phyloP scores from a whole-genome alignment of 2,888 invertebrate species.

The Drosophila barbarae region DNA sequence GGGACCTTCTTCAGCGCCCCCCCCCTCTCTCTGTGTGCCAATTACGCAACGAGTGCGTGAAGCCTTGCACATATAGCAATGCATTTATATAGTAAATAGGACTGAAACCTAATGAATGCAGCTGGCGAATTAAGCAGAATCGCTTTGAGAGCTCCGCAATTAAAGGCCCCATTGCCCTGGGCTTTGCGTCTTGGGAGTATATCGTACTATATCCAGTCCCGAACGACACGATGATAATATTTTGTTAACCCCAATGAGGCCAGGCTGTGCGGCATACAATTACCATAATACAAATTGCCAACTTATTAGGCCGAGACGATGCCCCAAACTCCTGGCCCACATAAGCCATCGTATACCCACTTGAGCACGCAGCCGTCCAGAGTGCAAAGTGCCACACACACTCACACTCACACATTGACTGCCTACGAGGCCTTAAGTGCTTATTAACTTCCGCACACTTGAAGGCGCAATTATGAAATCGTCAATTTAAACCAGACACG shows the following conservation, averaged over 20 bases:
- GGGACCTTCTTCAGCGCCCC: conserved; percentile 2
- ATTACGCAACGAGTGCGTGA: conserved; percentile 27
- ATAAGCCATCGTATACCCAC: conserved; percentile 26
- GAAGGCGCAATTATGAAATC: conserved; percentile 72
- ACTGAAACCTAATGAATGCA: conserved; percentile 30
- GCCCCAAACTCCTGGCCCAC: conserved; percentile 6
- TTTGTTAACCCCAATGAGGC: conserved; percentile 19
- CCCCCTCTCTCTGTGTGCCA: conserved; percentile 16
- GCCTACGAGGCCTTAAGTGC: conserved; percentile 64
- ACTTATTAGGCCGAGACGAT: conserved; percentile 27
- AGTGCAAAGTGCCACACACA: conserved; percentile 23
- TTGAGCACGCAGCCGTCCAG: conserved; percentile 39
- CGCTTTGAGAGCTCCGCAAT: conserved; percentile 31
- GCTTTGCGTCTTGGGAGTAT: not conserved
- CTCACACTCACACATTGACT: not conserved
- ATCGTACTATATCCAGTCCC: not conserved
- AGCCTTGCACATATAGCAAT: not conserved
- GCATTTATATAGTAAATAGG: conserved; percentile 10
- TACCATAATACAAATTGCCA: conserved; percentile 36
- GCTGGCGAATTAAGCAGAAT: conserved; percentile 25
- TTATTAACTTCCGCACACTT: conserved; percentile 71
- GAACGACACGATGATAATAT: conserved; percentile 24
- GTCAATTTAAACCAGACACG: conserved; percentile 70
- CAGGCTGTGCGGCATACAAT: conserved; percentile 7
- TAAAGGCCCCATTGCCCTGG: conserved; percentile 8